Evolutionary conservation across 2,113 vertebrate species (phyloP).

Genomic region (Colius striatus): DNA sequence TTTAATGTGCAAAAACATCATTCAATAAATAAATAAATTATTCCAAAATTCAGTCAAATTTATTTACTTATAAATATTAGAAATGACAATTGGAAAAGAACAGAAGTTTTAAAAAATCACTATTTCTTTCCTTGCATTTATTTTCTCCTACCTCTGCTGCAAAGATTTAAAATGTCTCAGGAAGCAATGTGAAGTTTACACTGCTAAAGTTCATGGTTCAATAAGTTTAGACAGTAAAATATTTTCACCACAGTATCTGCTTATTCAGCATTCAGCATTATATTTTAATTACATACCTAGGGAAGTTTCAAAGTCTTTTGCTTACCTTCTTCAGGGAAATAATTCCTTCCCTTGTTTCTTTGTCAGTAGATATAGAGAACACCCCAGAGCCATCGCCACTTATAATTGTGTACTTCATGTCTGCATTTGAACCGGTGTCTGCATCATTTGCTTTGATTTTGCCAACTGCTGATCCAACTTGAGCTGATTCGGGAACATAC

Average conservation of each 20-base stretch:
- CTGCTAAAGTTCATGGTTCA: neutral
- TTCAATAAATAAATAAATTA: neutral
- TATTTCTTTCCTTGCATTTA: neutral
- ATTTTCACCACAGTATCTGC: neutral
- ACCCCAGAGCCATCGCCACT: constrained; percentile 90
- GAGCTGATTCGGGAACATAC: constrained; percentile 94
- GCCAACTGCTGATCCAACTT: constrained; percentile 93
- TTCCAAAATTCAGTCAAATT: neutral
- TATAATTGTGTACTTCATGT: constrained; percentile 94
- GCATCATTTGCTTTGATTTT: constrained; percentile 97
- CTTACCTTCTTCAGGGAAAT: constrained; percentile 92
- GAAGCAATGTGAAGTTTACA: neutral
- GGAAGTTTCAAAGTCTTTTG: neutral
- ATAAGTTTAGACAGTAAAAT: neutral
- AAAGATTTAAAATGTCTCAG: neutral
- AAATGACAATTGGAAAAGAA: neutral
- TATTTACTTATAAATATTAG: neutral
- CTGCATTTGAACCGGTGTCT: constrained; percentile 91
- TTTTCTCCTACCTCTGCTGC: neutral
- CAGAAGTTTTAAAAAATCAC: neutral
- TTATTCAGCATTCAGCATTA: neutral
- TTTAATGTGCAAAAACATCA: neutral
- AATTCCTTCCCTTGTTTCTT: constrained; percentile 93
- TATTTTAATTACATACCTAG: neutral
- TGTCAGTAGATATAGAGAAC: constrained; percentile 91